Percentiles rank a stretch among this genome's conserved stretches.
These are phyloP conservation scores for Dermochelys coriacea DNA, from an alignment of 2,797 vertebrate species.

Conservation along the genomic window DNA sequence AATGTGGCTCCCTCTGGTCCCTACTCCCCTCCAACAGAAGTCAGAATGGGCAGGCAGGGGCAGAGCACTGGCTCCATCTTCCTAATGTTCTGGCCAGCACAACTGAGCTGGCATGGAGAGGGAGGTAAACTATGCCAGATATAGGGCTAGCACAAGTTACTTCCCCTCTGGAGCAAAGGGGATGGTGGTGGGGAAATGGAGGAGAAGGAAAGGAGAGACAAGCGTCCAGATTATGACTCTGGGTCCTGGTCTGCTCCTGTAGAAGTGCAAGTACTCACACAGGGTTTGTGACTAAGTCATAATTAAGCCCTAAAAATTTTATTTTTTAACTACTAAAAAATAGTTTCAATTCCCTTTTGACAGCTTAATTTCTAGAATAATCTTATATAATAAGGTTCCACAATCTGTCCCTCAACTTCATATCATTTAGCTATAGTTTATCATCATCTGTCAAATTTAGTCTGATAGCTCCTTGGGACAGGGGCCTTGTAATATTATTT, in stretches of 20 bases:
- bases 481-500: background rate
- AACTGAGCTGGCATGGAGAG: background rate
- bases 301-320: background rate
- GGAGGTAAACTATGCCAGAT: background rate
- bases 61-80: background rate
- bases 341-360: background rate
- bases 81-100: background rate
- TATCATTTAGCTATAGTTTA: background rate
- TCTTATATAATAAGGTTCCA: background rate
- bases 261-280: too few relatives aligned
- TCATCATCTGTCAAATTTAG: background rate
- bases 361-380: background rate
- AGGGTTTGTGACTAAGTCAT: background rate
- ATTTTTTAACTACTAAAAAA: background rate
- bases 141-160: background rate
- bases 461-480: background rate
- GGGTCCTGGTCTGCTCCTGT: background rate
- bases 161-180: background rate
- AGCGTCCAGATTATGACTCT: background rate
- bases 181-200: background rate
- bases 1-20: background rate
- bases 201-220: background rate
- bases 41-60: background rate
- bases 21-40: background rate
- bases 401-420: accelerated